Conservation (phyloP, 2,888 invertebrate genomes). For the Cylindroiulus punctatus region DNA sequence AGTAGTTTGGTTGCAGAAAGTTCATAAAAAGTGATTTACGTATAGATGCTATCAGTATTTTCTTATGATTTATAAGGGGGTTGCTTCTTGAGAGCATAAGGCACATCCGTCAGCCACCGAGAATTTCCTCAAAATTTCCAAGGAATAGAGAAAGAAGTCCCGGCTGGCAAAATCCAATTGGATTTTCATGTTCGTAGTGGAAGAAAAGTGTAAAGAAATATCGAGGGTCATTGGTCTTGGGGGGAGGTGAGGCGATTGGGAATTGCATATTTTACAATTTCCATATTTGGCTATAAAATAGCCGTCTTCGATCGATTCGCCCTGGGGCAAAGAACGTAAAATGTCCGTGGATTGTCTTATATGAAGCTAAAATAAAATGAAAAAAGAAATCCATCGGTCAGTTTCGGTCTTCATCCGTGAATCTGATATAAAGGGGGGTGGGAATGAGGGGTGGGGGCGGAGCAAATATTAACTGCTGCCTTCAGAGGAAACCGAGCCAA, state of each 20-base stretch:
- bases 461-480: background rate
- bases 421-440: background rate
- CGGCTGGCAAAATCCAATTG: background rate
- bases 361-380: conserved; percentile 26
- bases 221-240: background rate
- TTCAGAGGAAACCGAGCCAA: conserved; percentile 11
- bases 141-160: background rate
- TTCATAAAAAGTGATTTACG: too few species aligned
- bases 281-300: conserved; percentile 32
- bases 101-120: background rate
- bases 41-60: too few species aligned
- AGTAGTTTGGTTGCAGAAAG: too few species aligned
- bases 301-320: conserved; percentile 17
- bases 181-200: conserved; percentile 1
- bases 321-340: background rate
- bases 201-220: background rate
- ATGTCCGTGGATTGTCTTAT: background rate
- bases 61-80: too few species aligned
- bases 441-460: background rate
- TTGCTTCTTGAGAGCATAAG: background rate
- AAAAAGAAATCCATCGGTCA: background rate
- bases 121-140: background rate
- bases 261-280: background rate
- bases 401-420: background rate
- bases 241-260: background rate